phyloP scores from a whole-genome alignment of 2,797 vertebrate species.

The Coracias cyanogaster region DNA sequence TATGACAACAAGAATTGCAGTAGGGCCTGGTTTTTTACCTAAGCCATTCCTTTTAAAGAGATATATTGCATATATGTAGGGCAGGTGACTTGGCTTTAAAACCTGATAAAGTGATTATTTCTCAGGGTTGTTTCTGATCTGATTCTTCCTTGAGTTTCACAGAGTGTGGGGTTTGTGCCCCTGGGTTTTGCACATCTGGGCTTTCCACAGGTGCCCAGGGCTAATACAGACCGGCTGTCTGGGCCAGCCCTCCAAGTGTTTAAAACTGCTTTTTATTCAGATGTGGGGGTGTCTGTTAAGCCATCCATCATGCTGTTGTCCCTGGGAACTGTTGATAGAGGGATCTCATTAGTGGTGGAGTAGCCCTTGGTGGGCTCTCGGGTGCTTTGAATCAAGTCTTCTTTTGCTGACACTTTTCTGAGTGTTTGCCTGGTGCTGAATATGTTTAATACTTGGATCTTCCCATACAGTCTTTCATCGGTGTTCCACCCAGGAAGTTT shows the following conservation, averaged over 20 bases:
- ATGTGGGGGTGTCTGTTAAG: neutral
- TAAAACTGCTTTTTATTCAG: neutral
- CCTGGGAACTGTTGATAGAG: neutral
- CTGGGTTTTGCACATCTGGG: neutral
- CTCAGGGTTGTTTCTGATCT: neutral
- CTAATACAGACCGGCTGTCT: neutral
- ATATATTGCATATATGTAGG: neutral
- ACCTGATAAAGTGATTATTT: neutral
- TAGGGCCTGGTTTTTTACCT: neutral
- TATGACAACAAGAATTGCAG: neutral
- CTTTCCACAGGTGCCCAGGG: neutral
- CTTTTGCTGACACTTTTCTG: neutral
- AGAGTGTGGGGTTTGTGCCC: neutral
- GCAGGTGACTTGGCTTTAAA: neutral
- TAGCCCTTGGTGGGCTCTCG: slow-evolving; percentile 2
- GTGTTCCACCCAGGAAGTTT: slow-evolving; percentile 16
- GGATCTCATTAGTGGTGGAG: neutral
- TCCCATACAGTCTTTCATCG: slow-evolving; percentile 11
- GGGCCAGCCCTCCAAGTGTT: neutral
- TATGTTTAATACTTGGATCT: slow-evolving; percentile 4
- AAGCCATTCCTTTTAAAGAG: neutral
- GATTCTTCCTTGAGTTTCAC: neutral
- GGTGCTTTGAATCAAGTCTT: slow-evolving; percentile 17
- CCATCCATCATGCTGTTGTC: neutral
- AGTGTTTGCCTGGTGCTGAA: slow-evolving; percentile 15